Percentiles rank a stretch among this genome's conserved stretches.
These are phyloP conservation scores for Megalonaias nervosa DNA, from an alignment of 1,140 invertebrate species.

Conservation along the genomic window DNA sequence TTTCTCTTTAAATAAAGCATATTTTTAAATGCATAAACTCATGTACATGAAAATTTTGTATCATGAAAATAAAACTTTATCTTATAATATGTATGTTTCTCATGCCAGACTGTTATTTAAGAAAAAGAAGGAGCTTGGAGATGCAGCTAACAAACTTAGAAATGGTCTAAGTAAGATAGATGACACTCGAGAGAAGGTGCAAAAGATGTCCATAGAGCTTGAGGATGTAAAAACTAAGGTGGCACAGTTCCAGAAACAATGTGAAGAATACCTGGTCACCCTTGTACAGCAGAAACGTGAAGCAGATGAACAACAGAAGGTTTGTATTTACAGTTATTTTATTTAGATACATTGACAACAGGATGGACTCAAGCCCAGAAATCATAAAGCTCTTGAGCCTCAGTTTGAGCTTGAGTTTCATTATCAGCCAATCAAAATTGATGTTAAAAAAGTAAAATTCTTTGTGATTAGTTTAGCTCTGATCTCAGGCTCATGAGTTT, in stretches of 20 bases:
- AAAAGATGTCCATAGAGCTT: constrained; percentile 84
- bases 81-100: not conserved
- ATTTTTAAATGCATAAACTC: too few relatives aligned
- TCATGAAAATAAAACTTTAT: not conserved
- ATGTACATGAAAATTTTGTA: not conserved
- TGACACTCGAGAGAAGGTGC: constrained; percentile 77
- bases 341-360: too few relatives aligned
- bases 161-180: constrained; percentile 86
- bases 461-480: too few relatives aligned
- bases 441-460: too few relatives aligned
- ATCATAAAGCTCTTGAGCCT: too few relatives aligned
- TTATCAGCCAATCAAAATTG: too few relatives aligned
- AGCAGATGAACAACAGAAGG: constrained; percentile 82
- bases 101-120: constrained; percentile 78
- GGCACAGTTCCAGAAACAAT: constrained; percentile 80
- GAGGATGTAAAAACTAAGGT: constrained; percentile 84
- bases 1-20: too few relatives aligned
- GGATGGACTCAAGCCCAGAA: too few relatives aligned
- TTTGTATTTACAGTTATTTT: constrained; percentile 27
- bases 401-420: too few relatives aligned
- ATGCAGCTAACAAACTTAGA: constrained; percentile 79
- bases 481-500: too few relatives aligned
- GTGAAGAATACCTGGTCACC: constrained; percentile 82
- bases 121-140: constrained; percentile 81
- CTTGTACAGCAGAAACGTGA: constrained; percentile 84